Conservation (phyloP, 2,797 vertebrate species). For the Melanogrammus aeglefinus region DNA sequence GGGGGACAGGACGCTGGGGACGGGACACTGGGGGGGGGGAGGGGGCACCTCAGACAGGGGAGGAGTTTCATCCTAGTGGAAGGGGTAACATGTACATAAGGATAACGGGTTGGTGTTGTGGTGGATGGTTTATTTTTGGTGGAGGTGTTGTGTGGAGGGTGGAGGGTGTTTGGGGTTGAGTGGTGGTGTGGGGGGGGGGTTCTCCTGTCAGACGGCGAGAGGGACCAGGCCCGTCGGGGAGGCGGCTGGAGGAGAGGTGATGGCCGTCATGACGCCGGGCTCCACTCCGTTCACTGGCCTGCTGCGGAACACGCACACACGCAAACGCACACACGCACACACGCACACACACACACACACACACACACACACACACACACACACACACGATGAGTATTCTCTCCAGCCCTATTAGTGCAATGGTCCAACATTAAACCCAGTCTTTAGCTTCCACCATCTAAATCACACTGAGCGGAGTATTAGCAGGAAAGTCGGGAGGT, state of each 20-base stretch:
- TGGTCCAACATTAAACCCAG: neutral
- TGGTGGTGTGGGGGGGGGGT: neutral
- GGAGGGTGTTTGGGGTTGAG: neutral
- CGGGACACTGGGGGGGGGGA: too few species aligned
- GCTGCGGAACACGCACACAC: constrained; percentile 39
- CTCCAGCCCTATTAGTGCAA: neutral
- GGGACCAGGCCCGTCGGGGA: constrained; percentile 81
- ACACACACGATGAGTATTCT: neutral
- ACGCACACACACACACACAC: neutral
- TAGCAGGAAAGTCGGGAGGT: neutral
- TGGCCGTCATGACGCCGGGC: constrained; percentile 71
- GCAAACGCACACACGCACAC: neutral
- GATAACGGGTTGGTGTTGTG: neutral
- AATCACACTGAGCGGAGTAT: neutral
- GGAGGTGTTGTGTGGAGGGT: constrained; percentile 1
- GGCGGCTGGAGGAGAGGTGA: constrained; percentile 78
- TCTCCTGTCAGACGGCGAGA: constrained; percentile 79
- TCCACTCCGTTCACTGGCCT: constrained; percentile 86
- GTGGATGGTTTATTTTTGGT: neutral
- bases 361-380: too few species aligned
- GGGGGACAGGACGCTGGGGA: neutral
- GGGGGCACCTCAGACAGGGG: neutral
- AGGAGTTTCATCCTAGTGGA: neutral
- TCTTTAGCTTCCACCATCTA: neutral
- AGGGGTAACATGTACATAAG: neutral